These are phyloP conservation scores for Antennarius maculatus DNA, from an alignment of 2,797 vertebrate species.

Conservation along the genomic window DNA sequence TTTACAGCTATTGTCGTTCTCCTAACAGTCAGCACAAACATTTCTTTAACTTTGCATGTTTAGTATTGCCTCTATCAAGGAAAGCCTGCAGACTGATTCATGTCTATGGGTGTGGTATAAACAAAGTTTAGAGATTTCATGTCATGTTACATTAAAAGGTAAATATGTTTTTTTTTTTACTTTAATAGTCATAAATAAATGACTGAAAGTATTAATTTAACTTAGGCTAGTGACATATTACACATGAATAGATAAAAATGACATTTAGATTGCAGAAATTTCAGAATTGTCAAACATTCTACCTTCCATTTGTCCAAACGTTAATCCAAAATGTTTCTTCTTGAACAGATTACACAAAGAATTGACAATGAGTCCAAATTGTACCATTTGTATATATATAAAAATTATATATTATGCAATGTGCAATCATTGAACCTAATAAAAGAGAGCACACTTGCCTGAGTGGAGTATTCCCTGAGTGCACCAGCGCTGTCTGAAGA, in stretches of 20 bases:
- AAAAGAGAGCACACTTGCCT: conserved; percentile 63
- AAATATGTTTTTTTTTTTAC: neutral
- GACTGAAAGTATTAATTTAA: neutral
- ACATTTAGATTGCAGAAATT: neutral
- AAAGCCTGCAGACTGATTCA: neutral
- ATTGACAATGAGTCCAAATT: neutral
- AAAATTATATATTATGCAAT: neutral
- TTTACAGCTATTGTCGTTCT: neutral
- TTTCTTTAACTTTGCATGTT: neutral
- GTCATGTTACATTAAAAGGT: neutral
- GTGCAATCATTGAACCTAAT: neutral
- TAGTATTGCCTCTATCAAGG: neutral
- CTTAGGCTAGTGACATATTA: neutral
- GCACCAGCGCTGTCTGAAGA: conserved; percentile 47
- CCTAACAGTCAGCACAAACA: too few species aligned
- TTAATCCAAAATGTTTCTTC: neutral
- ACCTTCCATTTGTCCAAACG: neutral
- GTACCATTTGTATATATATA: neutral
- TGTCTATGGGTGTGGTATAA: conserved; percentile 28
- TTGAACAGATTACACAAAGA: conserved; percentile 1
- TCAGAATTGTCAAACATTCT: neutral
- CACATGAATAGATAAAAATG: neutral
- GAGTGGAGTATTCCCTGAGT: conserved; percentile 34
- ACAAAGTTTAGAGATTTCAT: neutral
- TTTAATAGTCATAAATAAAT: neutral